Evolutionary conservation across 2,888 invertebrate genomes (phyloP).

Genomic region (Aspidiotus rigidus): DNA sequence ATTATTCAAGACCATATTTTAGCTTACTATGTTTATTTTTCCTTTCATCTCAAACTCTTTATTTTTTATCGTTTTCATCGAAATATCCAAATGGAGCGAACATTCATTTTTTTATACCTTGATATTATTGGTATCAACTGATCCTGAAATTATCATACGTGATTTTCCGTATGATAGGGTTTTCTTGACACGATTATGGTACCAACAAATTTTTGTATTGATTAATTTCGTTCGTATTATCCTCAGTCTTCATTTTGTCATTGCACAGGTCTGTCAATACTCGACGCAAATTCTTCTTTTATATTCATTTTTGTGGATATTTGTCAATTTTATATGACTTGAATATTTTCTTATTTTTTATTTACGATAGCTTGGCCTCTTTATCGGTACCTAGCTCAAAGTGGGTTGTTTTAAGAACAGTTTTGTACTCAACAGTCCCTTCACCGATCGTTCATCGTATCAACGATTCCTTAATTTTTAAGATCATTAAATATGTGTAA

Average conservation of each 20-base stretch:
- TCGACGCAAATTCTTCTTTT: neutral
- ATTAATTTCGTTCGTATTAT: neutral
- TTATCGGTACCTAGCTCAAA: neutral
- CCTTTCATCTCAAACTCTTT: slow-evolving; percentile 14
- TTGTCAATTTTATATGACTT: slow-evolving; percentile 14
- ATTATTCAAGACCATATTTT: neutral
- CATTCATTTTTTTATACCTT: neutral
- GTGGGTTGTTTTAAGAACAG: no score
- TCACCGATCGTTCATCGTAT: no score
- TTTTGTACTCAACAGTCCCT: no score
- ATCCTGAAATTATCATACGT: neutral
- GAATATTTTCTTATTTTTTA: neutral
- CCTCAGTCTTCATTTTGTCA: neutral
- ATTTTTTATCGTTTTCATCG: neutral
- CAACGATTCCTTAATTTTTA: no score
- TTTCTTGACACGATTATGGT: neutral
- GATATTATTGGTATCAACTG: neutral
- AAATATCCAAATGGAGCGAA: no score
- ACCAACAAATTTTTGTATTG: no score
- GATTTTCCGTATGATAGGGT: neutral
- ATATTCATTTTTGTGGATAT: slow-evolving; percentile 6
- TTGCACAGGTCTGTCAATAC: neutral
- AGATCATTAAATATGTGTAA: no score
- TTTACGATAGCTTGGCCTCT: neutral
- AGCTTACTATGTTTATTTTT: slow-evolving; percentile 9